Evolutionary conservation across 2,113 vertebrate genomes (phyloP).

Genomic region (Regulus satrapa): DNA sequence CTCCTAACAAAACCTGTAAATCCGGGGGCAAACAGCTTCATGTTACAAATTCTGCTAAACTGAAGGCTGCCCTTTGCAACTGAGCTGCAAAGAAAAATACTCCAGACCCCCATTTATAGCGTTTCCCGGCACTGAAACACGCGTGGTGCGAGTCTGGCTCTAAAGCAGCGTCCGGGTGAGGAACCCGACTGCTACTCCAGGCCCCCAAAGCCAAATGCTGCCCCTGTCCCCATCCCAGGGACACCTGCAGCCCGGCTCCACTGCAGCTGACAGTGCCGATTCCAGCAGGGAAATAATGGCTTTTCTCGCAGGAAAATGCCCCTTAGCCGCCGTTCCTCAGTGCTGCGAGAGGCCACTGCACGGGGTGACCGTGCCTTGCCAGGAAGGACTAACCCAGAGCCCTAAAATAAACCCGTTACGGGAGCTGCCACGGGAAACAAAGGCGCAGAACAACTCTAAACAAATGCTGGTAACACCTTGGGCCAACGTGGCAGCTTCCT

Average conservation of each 20-base stretch:
- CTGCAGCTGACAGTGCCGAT: background rate
- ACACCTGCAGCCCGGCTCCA: fast-evolving
- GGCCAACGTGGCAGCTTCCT: fast-evolving
- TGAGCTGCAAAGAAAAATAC: background rate
- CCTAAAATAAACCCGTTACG: background rate
- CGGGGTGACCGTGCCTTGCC: fast-evolving
- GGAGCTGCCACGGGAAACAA: background rate
- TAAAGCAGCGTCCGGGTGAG: background rate
- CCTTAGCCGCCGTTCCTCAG: background rate
- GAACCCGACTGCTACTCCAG: background rate
- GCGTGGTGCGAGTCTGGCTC: background rate
- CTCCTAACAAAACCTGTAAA: background rate
- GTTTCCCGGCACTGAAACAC: background rate
- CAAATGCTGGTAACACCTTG: background rate
- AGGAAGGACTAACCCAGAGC: background rate
- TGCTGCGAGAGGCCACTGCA: background rate
- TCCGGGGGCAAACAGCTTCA: background rate
- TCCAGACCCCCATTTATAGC: background rate
- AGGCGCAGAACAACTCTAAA: background rate
- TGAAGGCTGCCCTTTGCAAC: background rate
- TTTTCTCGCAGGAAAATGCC: background rate
- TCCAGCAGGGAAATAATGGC: background rate
- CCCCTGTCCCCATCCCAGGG: background rate
- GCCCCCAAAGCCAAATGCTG: background rate
- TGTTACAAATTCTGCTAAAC: background rate